Evolutionary conservation across 2,113 vertebrate species (phyloP).

Genomic region (Epinephelus lanceolatus): DNA sequence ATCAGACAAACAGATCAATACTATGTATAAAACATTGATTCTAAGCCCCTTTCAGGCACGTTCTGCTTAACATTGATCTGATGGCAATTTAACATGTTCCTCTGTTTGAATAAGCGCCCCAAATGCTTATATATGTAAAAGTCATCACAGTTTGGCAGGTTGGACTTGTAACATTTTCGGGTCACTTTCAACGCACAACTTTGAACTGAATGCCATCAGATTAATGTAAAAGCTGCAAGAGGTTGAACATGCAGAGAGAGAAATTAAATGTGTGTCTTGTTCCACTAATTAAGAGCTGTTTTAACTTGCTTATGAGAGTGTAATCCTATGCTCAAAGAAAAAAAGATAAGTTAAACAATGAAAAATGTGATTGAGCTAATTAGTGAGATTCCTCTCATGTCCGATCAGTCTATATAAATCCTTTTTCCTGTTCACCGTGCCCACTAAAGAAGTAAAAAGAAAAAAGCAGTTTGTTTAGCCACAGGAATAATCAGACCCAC

Average conservation of each 20-base stretch:
- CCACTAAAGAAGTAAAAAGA: not conserved
- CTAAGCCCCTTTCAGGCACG: not conserved
- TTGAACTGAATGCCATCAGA: not conserved
- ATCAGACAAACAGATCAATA: not conserved
- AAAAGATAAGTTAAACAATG: not conserved
- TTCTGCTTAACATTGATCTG: not conserved
- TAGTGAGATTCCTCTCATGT: not conserved
- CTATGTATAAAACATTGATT: not conserved
- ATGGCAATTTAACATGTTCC: not conserved
- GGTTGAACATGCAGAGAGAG: not conserved
- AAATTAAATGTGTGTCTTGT: not conserved
- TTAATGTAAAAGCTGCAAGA: not conserved
- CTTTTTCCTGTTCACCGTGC: not conserved
- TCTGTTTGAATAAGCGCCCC: not conserved
- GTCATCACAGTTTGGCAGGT: not conserved
- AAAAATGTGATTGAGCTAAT: not conserved
- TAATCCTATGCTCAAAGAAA: not conserved
- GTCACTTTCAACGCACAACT: too few species aligned
- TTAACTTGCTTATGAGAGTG: not conserved
- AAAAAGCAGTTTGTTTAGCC: not conserved
- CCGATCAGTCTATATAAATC: not conserved
- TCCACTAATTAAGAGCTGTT: not conserved
- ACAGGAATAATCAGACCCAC: not conserved
- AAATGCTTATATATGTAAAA: not conserved
- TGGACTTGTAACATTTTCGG: too few species aligned